These are phyloP conservation scores for Myoxocephalus aenaeus DNA, from an alignment of 2,797 vertebrate species.

Conservation along the genomic window DNA sequence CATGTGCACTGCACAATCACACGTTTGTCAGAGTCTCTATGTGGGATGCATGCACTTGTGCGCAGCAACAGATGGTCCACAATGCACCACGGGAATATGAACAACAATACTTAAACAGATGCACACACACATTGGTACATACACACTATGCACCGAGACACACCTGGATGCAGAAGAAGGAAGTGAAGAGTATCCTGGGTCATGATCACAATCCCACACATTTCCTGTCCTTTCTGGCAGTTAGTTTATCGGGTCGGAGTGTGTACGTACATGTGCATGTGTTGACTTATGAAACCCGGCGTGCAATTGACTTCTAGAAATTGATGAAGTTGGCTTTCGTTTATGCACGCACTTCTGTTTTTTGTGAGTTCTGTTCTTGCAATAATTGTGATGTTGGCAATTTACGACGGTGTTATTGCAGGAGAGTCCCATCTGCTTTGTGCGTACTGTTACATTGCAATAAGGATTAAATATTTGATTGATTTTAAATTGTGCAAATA, in stretches of 20 bases:
- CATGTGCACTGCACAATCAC: background rate
- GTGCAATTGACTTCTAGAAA: background rate
- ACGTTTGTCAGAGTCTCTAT: background rate
- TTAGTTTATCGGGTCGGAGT: slow-evolving; percentile 13
- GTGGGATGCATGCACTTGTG: background rate
- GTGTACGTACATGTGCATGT: slow-evolving; percentile 12
- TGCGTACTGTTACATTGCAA: background rate
- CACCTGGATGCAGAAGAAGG: slow-evolving; percentile 60
- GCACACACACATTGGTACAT: background rate
- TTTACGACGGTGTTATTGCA: no score
- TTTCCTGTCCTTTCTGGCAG: slow-evolving; percentile 72
- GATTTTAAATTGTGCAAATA: slow-evolving; percentile 43
- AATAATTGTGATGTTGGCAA: background rate
- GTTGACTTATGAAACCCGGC: slow-evolving; percentile 3
- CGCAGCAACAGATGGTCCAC: slow-evolving; percentile 16
- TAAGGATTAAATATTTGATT: background rate
- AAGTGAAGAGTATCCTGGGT: slow-evolving; percentile 66
- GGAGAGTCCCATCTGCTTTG: background rate
- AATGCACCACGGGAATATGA: slow-evolving; percentile 1
- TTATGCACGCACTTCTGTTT: background rate
- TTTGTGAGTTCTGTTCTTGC: background rate
- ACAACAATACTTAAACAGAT: background rate
- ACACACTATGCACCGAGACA: slow-evolving; percentile 6
- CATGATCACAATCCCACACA: slow-evolving; percentile 61
- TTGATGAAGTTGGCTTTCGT: background rate